Conservation (phyloP, 1,140 invertebrate genomes). For the Hyposmocoma kahamanoa region DNA sequence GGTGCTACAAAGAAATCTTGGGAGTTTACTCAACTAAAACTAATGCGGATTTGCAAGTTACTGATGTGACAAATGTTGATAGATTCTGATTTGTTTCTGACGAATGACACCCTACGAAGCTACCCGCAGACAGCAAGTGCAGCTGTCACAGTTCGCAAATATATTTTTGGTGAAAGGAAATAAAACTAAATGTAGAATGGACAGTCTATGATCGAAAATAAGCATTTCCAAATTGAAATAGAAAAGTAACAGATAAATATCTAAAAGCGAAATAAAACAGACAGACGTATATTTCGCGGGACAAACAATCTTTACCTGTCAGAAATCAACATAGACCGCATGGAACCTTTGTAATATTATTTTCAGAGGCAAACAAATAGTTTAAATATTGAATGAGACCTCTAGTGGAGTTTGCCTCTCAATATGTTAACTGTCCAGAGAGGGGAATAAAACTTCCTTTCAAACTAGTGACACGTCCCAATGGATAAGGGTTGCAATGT, state of each 20-base stretch:
- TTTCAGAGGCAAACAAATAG: slow-evolving; percentile 15
- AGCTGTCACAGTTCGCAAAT: too few species aligned
- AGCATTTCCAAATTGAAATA: too few species aligned
- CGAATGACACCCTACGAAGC: too few species aligned
- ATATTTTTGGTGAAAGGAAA: too few species aligned
- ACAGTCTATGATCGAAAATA: too few species aligned
- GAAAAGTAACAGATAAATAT: too few species aligned
- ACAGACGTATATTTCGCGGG: too few species aligned
- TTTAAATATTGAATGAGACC: slow-evolving; percentile 55
- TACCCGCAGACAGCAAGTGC: too few species aligned
- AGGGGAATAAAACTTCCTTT: slow-evolving; percentile 36
- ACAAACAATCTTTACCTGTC: background rate
- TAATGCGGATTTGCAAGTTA: slow-evolving; percentile 10
- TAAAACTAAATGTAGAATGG: too few species aligned
- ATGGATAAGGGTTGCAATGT: slow-evolving; percentile 41
- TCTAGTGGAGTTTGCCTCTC: slow-evolving; percentile 33
- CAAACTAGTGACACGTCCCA: slow-evolving; percentile 33
- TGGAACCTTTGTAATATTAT: background rate
- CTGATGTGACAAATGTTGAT: background rate
- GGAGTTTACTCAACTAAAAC: slow-evolving; percentile 19
- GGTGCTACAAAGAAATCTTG: slow-evolving; percentile 36
- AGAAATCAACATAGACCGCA: slow-evolving; percentile 10
- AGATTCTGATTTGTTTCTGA: too few species aligned
- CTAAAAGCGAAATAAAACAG: too few species aligned
- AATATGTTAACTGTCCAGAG: slow-evolving; percentile 49